Conservation (phyloP, 2,888 invertebrate genomes). For the Cataglyphis albicans region DNA sequence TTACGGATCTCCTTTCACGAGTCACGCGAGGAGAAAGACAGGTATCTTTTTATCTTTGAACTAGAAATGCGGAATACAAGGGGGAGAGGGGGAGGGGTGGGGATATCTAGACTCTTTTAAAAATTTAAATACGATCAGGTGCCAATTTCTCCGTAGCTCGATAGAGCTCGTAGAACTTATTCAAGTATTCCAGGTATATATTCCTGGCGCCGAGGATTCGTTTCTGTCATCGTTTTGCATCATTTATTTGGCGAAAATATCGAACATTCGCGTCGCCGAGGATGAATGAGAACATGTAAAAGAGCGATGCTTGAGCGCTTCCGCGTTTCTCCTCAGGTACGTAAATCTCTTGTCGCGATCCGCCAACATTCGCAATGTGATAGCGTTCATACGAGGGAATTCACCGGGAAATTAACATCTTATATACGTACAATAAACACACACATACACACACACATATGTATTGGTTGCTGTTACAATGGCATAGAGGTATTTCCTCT, state of each 20-base stretch:
- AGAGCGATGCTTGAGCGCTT: constrained; percentile 21
- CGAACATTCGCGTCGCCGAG: constrained; percentile 8
- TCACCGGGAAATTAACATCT: constrained; percentile 28
- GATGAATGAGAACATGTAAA: constrained; percentile 36
- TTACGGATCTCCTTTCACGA: background rate
- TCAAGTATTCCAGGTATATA: background rate
- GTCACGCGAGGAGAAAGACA: background rate
- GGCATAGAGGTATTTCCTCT: constrained; percentile 36
- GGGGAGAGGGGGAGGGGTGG: background rate
- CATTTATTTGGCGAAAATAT: constrained; percentile 13
- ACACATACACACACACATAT: no score
- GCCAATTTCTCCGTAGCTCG: background rate
- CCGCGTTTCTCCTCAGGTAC: constrained; percentile 48
- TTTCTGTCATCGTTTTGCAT: constrained; percentile 13
- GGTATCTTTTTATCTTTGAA: background rate
- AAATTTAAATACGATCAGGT: background rate
- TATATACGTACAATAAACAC: background rate
- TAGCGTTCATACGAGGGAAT: constrained; percentile 26
- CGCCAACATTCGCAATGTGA: constrained; percentile 40
- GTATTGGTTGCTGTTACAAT: constrained; percentile 13
- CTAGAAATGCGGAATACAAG: background rate
- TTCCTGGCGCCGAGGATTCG: background rate
- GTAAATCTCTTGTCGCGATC: constrained; percentile 54
- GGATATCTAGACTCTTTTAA: background rate
- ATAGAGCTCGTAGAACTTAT: background rate